phyloP scores from a whole-genome alignment of 1,140 invertebrate genomes.

The Polypedilum vanderplanki region DNA sequence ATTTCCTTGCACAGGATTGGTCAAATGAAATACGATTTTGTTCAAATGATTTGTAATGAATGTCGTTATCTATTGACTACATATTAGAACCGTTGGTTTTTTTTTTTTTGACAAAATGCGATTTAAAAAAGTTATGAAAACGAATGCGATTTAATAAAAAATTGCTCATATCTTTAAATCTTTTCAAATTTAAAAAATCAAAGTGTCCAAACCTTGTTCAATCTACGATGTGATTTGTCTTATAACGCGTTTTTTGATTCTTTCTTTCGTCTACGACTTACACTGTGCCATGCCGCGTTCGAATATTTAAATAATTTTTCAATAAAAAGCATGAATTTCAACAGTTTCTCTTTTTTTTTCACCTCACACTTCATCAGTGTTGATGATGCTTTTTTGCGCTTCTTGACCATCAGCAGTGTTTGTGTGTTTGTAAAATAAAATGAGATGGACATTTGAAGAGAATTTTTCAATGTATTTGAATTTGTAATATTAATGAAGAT shows the following conservation, averaged over 20 bases:
- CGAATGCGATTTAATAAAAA: too few relatives aligned
- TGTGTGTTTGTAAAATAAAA: neutral
- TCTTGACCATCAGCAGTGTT: neutral
- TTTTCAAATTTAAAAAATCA: too few relatives aligned
- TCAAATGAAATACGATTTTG: too few relatives aligned
- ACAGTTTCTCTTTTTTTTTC: slow-evolving; percentile 22
- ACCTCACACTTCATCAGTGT: neutral
- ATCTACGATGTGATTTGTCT: neutral
- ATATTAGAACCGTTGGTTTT: too few relatives aligned
- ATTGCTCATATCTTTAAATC: too few relatives aligned
- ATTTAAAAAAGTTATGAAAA: too few relatives aligned
- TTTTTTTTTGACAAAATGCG: too few relatives aligned
- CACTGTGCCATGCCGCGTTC: neutral
- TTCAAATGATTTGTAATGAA: too few relatives aligned
- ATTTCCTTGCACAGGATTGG: too few relatives aligned
- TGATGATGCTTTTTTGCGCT: neutral
- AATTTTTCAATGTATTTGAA: neutral
- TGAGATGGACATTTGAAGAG: neutral
- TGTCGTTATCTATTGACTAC: too few relatives aligned
- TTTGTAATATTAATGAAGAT: neutral
- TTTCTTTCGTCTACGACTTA: neutral
- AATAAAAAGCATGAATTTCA: slow-evolving; percentile 27
- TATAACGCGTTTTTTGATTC: neutral
- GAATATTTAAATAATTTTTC: slow-evolving; percentile 25
- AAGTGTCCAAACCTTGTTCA: too few relatives aligned